Percentiles rank a stretch among this genome's conserved stretches.
Evolutionary conservation across 2,888 invertebrate species (phyloP).

Genomic region (Dolichopus griseipennis): DNA sequence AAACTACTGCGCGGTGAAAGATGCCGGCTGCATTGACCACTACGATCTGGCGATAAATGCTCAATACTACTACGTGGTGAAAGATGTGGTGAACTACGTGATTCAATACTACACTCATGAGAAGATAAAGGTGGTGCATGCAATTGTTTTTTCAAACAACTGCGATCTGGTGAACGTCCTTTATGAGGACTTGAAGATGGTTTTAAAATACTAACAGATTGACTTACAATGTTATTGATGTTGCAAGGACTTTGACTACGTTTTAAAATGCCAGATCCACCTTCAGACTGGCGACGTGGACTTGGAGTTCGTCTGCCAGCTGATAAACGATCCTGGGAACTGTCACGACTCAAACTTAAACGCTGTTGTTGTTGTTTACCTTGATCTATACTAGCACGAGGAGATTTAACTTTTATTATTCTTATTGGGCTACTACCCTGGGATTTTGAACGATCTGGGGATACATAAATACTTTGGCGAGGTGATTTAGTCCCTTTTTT

Average conservation of each 20-base stretch:
- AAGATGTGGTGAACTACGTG: slow-evolving; percentile 35
- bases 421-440: slow-evolving; percentile 42
- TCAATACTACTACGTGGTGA: slow-evolving; percentile 40
- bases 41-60: slow-evolving; percentile 39
- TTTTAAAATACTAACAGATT: slow-evolving; percentile 31
- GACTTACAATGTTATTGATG: background rate
- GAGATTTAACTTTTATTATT: slow-evolving; percentile 45
- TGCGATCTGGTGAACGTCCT: slow-evolving; percentile 40
- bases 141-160: slow-evolving; percentile 37
- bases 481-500: slow-evolving; percentile 41
- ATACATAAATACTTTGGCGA: slow-evolving; percentile 52
- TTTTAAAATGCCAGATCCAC: slow-evolving; percentile 40
- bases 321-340: slow-evolving; percentile 37
- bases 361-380: slow-evolving; percentile 30
- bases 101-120: slow-evolving; percentile 38
- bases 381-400: slow-evolving; percentile 50
- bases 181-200: slow-evolving; percentile 38
- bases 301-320: slow-evolving; percentile 38
- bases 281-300: slow-evolving; percentile 39
- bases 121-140: slow-evolving; percentile 28
- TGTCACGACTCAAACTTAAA: slow-evolving; percentile 37
- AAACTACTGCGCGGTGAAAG: slow-evolving; percentile 40
- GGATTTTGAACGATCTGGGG: slow-evolving; percentile 43
- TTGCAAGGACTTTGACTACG: slow-evolving; percentile 32
- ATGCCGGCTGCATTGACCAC: slow-evolving; percentile 33